Evolutionary conservation across 2,113 vertebrate genomes (phyloP).

Genomic region (Nestor notabilis): DNA sequence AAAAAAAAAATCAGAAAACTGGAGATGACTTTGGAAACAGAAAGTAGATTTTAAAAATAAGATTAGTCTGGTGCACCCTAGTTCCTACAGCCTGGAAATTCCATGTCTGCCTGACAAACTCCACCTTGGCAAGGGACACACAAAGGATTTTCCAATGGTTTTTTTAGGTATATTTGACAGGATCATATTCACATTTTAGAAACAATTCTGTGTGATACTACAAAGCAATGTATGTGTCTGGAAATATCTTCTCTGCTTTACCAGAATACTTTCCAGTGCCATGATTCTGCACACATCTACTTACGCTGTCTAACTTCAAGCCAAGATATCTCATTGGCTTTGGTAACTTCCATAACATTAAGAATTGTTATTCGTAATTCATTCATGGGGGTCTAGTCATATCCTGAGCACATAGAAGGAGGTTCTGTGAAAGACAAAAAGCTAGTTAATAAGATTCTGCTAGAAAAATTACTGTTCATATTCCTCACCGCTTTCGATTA

Average conservation of each 20-base stretch:
- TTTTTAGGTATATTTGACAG: neutral
- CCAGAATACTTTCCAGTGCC: neutral
- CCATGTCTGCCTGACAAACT: neutral
- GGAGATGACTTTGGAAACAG: neutral
- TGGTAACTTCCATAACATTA: neutral
- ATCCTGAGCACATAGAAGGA: neutral
- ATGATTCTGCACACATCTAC: neutral
- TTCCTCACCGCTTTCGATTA: neutral
- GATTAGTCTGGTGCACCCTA: neutral
- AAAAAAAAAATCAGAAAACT: neutral
- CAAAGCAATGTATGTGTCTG: neutral
- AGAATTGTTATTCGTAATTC: neutral
- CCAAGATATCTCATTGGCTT: neutral
- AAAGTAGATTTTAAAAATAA: neutral
- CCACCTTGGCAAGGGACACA: neutral
- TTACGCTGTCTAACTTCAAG: neutral
- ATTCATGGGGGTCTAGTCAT: neutral
- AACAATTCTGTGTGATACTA: neutral
- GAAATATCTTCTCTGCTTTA: neutral
- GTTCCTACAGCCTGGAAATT: neutral
- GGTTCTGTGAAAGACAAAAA: neutral
- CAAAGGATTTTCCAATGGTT: neutral
- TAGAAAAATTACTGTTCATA: neutral
- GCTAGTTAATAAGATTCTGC: neutral
- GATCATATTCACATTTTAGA: neutral